These are phyloP conservation scores for Ageneiosus marmoratus DNA, from an alignment of 2,113 vertebrate genomes.

Conservation along the genomic window DNA sequence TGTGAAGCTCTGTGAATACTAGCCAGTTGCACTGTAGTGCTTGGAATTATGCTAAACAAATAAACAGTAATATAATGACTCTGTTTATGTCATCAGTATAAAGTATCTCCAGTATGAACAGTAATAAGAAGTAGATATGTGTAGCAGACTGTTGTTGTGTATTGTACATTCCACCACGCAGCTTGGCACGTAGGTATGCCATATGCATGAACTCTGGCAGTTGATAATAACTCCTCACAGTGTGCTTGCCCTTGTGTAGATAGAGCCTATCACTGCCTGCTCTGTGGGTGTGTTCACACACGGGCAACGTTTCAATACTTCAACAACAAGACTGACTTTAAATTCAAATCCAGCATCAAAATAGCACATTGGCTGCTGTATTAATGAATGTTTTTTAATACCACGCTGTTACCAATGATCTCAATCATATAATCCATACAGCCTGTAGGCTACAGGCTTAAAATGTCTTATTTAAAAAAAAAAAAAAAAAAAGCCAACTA, in stretches of 20 bases:
- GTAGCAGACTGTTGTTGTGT: slow-evolving; percentile 17
- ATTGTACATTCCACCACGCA: slow-evolving; percentile 21
- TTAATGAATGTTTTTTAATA: background rate
- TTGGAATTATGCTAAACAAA: background rate
- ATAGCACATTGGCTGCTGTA: background rate
- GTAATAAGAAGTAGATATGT: background rate
- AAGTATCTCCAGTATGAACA: background rate
- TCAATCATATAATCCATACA: no score
- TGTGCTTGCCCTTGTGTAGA: slow-evolving; percentile 58
- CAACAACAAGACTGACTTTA: slow-evolving; percentile 21
- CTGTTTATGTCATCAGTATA: background rate
- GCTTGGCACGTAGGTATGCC: slow-evolving; percentile 60
- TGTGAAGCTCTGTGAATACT: no score
- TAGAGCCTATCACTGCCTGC: slow-evolving; percentile 57
- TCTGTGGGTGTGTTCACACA: slow-evolving; percentile 41
- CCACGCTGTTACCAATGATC: background rate
- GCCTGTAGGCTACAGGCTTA: background rate
- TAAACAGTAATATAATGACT: background rate
- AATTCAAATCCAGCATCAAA: background rate
- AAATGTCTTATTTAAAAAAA: background rate
- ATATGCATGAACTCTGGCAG: slow-evolving; percentile 54
- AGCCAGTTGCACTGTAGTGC: no score
- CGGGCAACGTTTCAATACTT: slow-evolving; percentile 7
- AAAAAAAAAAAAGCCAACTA: background rate
- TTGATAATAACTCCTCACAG: slow-evolving; percentile 61